Base-by-base conservation (phyloP, 2,113 vertebrate species). In the Plestiodon gilberti region DNA sequence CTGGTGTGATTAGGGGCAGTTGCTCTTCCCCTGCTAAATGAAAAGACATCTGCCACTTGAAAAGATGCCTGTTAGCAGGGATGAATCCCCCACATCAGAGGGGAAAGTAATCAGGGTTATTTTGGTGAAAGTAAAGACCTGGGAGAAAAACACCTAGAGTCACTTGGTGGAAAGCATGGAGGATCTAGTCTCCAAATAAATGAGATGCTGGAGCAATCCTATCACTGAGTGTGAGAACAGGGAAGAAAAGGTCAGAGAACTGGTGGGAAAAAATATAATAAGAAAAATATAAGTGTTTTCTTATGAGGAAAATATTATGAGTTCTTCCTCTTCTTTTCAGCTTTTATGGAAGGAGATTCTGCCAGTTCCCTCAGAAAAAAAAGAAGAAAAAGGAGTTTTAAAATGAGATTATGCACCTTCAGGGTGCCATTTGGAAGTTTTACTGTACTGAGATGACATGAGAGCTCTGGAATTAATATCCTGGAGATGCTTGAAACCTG, bases 391-490 rank as follows among this genome's bases (percentile, higher is more conserved):
- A 97, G 96, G 95, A 97, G 96, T 96, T 97, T 97, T 96, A 95
- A 96, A 97, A 97, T 96, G 97, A 97, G 97, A 97, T 96, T 97
- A 96, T 97, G 97, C 97, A 97, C 97, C 97, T 97, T 97, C 97
- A 96, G 97, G 97, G 97, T 97, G 94, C 97, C 96, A 97, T 97
- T 97, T 97, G 97, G 97, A 97, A 97, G 97, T 97, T 97, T 97
- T 97, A 97, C 96, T 97, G 97, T 97, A 96, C 97, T 96, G 96
- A 97, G 97, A 97, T 97, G 97, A 96, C 97, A 96, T 96, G 96
- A 96, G 95, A 97, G 96, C 96, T 96, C 96, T 96, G 97, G 97
- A 97, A 97, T 97, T 97, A 97, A 97, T 97, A 97, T 97, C 97
- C 97, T 96, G 95, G 97, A 97, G 97, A 97, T 96, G 97, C 94